Evolutionary conservation across 2,888 invertebrate genomes (phyloP), one percentile per base, ranked within the genome.

Genomic region (Caradrina clavipalpis): DNA sequence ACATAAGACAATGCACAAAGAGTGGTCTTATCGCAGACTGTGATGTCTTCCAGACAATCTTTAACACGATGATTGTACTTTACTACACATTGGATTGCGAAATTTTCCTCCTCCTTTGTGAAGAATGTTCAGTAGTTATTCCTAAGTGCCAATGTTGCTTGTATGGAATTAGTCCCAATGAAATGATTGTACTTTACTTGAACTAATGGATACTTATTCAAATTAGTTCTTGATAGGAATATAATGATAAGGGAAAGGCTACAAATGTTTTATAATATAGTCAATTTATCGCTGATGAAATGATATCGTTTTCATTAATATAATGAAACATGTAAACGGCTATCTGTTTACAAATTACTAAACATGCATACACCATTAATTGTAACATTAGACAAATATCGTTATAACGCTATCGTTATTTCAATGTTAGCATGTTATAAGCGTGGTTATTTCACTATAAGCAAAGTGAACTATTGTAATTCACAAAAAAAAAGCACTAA

Each of bases 1-100:
- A n/a, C 15, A 31, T 42, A 19, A 68, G 42, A 67, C 57, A 35
- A 69, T 51, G 15, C 35, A 57, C 45, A 35, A 53, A 45, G n/a
- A 11, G 31, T 22, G 68, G 21, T 57, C 17, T 68, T 68, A 68
- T 69, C 58, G 22, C 10, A 13, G n/a, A 15, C 26, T 26, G 39
- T 31, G 21, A 51, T 19, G 56, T 45, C 26, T 66, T 68, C 21
- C 13, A 51, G 26, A 26, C 55, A 50, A n/a, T 66, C 21, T 67
- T 50, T 50, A 15, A 21, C 31, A 56, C 6, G 31, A 57, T 68
- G 50, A 45, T 26, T 67, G 17, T 54, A 47, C 17, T 19, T 54
- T 4, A 49, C 47, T 19, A 67, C 22, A 13, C n/a, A 39, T 39
- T 21, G 13, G 2, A 39, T 66, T 56, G 49, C 2, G 42, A 11